Base-by-base conservation (phyloP, 1,140 invertebrate species). In the Bombus waltoni region DNA sequence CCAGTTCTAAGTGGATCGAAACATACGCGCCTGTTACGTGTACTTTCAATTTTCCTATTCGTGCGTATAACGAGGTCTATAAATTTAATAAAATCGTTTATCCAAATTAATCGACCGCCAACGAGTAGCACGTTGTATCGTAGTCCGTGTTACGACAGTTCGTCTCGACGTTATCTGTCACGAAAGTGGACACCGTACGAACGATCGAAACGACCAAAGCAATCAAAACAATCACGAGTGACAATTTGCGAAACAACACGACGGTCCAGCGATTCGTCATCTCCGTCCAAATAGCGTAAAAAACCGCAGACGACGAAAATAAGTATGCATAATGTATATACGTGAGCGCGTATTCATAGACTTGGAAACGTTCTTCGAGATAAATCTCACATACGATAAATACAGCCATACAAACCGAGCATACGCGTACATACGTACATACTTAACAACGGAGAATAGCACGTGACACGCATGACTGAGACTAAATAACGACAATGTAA, bases 401-500 rank as follows among this genome's bases (percentile, higher is more conserved):
- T 44, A 79, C 42, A 32, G 32, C 32, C 32, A 32, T 32, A 59
- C 44, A 40, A 11, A 35, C 53, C 53, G 66, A 25, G 68, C n/a
- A 28, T 28, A 59, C 3, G 28, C 59, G 25, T 44, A 15, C 25
- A 11, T 13, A 5, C 18, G 47, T 22, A 22, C 18, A 2, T 53
- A n/a, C 53, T 72, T 76, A 77, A 71, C 78, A 57, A 22, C 53
- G 68, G 42, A 38, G n/a, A 59, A 76, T 77, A 44, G 74, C 79
- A 62, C 44, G 72, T 79, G 86, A 81, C 87, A 76, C 76, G 88
- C 73, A 76, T 82, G 62, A 25, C 53, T 40, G 57, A 22, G 72
- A 62, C 71, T 72, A 83, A 88, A 83, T 71, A 35, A 75, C 47
- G 77, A 62, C 77, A 79, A 81, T 53, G 84, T 83, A 83, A 87